Base-by-base conservation (phyloP, 2,797 vertebrate genomes). In the Sus cebifrons region DNA sequence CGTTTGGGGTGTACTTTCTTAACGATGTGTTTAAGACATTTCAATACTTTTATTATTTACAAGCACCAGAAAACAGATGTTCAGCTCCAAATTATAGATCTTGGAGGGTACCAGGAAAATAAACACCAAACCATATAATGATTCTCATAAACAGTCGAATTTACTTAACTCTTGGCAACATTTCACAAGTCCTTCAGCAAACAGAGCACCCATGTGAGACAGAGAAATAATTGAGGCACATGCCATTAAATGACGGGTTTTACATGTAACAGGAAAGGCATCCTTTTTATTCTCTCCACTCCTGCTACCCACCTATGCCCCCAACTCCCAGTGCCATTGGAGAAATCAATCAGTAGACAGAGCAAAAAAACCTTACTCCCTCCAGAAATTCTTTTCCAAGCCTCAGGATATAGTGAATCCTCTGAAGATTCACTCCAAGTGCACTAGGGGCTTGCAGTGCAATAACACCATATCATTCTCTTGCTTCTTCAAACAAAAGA, bases 91-190 rank as follows among this genome's bases (percentile, higher is more conserved):
- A 91, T 97, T 79, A 95, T n/a, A 95, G 89, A 91, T 97, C 95
- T 95, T 85, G 20, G 78, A 87, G 60, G 52, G 20, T 96, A 71
- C 86, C 81, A 91, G 65, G 60, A 84, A 97, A 95, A 94, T 87
- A 98, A 98, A 95, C 87, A 94, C 29, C 64, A 36, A 96, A 75
- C 89, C 84, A 93, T 7, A 2, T 91, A 93, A 97, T 93, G 86
- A 91, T 90, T 97, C 96, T 95, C 91, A 92, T 84, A 96, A 97
- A 96, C 74, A 97, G 52, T 49, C 96, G 82, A 95, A 85, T 94
- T 92, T 49, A 7, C 44, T 49, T 97, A 96, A 96, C 85, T 97
- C 97, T 97, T 96, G 97, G 97, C 94, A 98, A 96, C 54, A 93
- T 96, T 54, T 40, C 78, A 90, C 86, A 98, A 86, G 62, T 96